These are phyloP conservation scores for Gymnodraco acuticeps DNA, from an alignment of 2,797 vertebrate species.

Conservation along the genomic window DNA sequence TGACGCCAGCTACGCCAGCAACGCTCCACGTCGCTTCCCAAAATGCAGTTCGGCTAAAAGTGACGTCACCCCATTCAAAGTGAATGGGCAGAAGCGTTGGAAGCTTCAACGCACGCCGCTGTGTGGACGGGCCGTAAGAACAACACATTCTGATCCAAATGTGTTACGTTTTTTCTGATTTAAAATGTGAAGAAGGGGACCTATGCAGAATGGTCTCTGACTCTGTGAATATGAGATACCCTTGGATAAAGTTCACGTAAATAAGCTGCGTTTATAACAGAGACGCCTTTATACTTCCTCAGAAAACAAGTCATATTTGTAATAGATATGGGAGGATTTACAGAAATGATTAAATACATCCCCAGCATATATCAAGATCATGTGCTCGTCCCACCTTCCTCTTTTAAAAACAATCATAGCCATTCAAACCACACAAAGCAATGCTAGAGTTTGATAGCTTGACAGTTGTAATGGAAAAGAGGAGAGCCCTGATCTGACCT, in stretches of 20 bases:
- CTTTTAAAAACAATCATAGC: neutral
- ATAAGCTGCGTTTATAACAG: neutral
- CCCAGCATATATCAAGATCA: neutral
- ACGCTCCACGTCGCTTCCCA: no score
- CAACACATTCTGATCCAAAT: no score
- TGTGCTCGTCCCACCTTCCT: neutral
- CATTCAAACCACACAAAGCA: neutral
- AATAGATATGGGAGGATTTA: neutral
- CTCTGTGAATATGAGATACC: neutral
- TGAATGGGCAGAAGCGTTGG: no score
- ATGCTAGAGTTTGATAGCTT: neutral
- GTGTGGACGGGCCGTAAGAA: no score
- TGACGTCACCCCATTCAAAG: no score
- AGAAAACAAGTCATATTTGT: neutral
- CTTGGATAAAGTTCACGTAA: neutral
- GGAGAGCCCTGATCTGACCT: neutral
- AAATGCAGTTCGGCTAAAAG: no score
- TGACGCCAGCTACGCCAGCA: no score
- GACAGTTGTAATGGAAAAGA: neutral
- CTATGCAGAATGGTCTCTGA: neutral
- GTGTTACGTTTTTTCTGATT: no score
- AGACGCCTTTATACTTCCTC: neutral
- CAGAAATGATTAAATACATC: neutral
- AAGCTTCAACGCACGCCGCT: no score
- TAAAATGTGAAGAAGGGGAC: no score